A percentile compares a stretch with the other conserved stretches of the same genome.
phyloP scores from a whole-genome alignment of 2,888 invertebrate genomes.

The Plebejus argus region DNA sequence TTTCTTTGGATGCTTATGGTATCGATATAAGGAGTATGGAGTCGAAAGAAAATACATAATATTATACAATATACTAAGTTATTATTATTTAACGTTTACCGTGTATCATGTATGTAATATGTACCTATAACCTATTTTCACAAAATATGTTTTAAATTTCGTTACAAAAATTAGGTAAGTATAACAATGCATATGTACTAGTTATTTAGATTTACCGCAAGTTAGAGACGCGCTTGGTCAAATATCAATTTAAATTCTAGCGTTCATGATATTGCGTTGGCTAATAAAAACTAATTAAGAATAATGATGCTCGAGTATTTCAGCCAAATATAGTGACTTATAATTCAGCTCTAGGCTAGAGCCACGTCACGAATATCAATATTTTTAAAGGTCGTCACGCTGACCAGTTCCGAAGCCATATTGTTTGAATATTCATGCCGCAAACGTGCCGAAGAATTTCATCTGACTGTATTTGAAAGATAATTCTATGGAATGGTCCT shows the following conservation, averaged over 20 bases:
- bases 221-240: not conserved
- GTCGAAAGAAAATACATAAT: not conserved
- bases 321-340: conserved; percentile 15
- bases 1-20: not conserved
- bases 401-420: conserved; percentile 23
- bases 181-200: no score
- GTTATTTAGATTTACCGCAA: not conserved
- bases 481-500: not conserved
- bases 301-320: conserved; percentile 1
- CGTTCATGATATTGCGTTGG: not conserved
- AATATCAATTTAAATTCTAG: not conserved
- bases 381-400: conserved; percentile 29
- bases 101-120: no score
- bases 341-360: conserved; percentile 22
- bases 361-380: conserved; percentile 23
- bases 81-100: not conserved
- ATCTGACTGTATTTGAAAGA: not conserved
- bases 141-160: not conserved
- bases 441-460: conserved; percentile 8
- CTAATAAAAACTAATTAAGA: conserved; percentile 11
- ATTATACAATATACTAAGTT: no score
- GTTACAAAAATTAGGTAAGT: not conserved
- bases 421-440: conserved; percentile 17
- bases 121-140: not conserved
- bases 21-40: not conserved